Conservation (phyloP, 2,888 invertebrate species). For the Trilocha varians region DNA sequence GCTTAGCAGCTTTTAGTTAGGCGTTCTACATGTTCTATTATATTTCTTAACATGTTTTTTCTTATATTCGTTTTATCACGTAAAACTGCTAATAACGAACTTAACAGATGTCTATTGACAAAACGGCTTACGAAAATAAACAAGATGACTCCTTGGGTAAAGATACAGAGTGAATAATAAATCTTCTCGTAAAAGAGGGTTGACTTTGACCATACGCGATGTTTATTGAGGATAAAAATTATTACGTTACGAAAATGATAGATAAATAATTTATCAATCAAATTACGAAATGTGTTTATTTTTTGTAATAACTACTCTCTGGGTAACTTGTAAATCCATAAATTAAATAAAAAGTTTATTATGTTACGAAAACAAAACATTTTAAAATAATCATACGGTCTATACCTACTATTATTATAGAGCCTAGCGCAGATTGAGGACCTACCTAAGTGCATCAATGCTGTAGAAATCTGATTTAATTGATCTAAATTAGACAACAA, state of each 20-base stretch:
- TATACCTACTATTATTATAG: too few species aligned
- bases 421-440: too few species aligned
- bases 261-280: background rate
- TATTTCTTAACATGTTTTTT: too few species aligned
- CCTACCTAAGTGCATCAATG: background rate
- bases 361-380: too few species aligned
- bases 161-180: conserved; percentile 32
- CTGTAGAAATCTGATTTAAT: background rate
- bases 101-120: conserved; percentile 50
- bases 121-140: conserved; percentile 43
- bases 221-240: conserved; percentile 1
- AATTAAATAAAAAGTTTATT: too few species aligned
- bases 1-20: too few species aligned
- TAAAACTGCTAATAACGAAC: conserved; percentile 25
- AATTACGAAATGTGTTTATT: too few species aligned
- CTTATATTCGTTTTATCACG: conserved; percentile 19
- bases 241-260: background rate
- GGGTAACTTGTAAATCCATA: too few species aligned
- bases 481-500: background rate
- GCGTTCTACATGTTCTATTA: too few species aligned
- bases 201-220: conserved; percentile 4
- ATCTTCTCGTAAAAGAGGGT: conserved; percentile 24
- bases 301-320: too few species aligned
- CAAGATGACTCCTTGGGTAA: conserved; percentile 28
- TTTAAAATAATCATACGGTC: too few species aligned